A percentile compares a stretch with the other conserved stretches of the same genome.
Evolutionary conservation across 2,113 vertebrate species (phyloP).

Genomic region (Chunga burmeisteri): DNA sequence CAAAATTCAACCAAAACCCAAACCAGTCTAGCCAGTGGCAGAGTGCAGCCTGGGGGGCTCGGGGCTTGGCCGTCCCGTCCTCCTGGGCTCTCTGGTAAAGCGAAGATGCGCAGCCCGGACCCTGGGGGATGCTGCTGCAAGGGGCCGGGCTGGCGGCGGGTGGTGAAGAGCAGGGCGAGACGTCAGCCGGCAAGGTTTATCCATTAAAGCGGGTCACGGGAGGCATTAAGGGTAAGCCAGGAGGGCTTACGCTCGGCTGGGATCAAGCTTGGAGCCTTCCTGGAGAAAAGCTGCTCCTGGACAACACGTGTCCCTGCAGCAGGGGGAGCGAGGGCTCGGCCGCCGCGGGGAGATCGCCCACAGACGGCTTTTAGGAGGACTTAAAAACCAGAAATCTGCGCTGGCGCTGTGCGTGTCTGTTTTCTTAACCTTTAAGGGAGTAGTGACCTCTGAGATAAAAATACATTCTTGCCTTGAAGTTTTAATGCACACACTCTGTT

Average conservation of each 20-base stretch:
- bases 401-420: accelerated
- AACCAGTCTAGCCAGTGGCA: neutral
- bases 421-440: neutral
- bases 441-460: neutral
- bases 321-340: neutral
- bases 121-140: accelerated
- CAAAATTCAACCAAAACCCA: neutral
- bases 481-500: accelerated
- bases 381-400: accelerated
- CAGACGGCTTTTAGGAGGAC: neutral
- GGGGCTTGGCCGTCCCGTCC: accelerated
- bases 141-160: neutral
- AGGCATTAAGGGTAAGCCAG: neutral
- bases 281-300: neutral
- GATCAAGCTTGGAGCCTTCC: neutral
- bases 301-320: neutral
- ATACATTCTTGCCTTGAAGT: accelerated
- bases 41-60: accelerated
- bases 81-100: neutral
- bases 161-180: neutral
- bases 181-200: neutral
- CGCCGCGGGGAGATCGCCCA: accelerated
- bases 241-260: neutral
- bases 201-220: neutral
- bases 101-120: accelerated